These are phyloP conservation scores for Carollia perspicillata DNA, from an alignment of 2,113 vertebrate genomes.

Conservation along the genomic window DNA sequence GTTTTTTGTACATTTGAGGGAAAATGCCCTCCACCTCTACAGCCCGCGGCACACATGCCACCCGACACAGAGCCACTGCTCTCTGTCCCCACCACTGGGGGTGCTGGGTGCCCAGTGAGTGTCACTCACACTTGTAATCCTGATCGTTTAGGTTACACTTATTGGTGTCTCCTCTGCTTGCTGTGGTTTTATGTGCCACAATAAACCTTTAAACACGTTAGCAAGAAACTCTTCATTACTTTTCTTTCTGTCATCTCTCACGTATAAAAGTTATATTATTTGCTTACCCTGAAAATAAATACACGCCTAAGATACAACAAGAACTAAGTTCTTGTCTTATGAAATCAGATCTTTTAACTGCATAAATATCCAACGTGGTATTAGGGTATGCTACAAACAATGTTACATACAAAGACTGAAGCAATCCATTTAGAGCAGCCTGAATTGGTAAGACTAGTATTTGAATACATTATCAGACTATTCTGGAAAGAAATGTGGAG, in stretches of 20 bases:
- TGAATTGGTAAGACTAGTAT: background rate
- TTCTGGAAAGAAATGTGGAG: background rate
- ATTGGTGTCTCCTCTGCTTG: background rate
- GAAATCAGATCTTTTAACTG: background rate
- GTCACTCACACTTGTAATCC: background rate
- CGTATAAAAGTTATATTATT: background rate
- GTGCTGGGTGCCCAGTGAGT: background rate
- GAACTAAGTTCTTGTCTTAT: background rate
- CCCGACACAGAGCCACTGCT: too few relatives aligned
- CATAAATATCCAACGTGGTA: background rate
- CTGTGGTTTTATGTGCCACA: background rate
- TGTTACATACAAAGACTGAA: background rate
- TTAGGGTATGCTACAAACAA: background rate
- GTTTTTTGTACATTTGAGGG: background rate
- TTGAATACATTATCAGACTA: background rate
- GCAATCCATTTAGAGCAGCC: background rate
- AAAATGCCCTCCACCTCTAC: background rate
- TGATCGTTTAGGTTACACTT: background rate
- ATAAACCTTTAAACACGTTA: background rate
- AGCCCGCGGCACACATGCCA: background rate
- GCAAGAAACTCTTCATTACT: background rate
- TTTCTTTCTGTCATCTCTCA: background rate
- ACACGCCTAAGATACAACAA: background rate
- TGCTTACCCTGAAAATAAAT: conserved; percentile 3
- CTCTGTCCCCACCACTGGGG: background rate